Evolutionary conservation across 2,797 vertebrate species (phyloP).

Genomic region (Bradypus variegatus): DNA sequence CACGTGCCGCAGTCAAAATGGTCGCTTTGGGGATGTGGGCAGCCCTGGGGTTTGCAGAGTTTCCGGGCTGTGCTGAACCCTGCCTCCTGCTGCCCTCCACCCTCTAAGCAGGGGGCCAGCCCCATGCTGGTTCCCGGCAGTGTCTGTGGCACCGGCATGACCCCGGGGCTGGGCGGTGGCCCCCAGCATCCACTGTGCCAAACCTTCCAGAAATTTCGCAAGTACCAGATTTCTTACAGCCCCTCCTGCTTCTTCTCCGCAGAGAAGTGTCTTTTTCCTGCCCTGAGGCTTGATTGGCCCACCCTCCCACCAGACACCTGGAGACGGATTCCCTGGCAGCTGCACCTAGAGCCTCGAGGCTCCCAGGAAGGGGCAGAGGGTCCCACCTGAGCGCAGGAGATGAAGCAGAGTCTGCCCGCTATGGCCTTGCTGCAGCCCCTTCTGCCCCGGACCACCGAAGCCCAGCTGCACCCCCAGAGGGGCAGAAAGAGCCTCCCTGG

Average conservation of each 20-base stretch:
- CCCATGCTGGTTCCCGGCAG: neutral
- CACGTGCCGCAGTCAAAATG: neutral
- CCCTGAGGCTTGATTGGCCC: neutral
- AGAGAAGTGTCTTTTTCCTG: neutral
- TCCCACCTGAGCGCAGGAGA: neutral
- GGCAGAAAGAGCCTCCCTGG: neutral
- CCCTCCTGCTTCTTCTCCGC: neutral
- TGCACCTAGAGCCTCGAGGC: neutral
- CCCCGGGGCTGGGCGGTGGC: neutral
- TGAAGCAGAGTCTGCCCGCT: too few species aligned
- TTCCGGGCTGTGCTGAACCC: neutral
- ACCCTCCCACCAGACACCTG: neutral
- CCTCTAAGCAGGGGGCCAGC: neutral
- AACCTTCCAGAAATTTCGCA: neutral
- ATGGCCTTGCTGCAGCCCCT: fast-evolving
- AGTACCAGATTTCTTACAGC: too few species aligned
- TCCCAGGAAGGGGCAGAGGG: neutral
- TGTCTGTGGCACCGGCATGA: neutral
- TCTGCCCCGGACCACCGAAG: neutral
- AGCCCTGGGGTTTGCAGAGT: neutral
- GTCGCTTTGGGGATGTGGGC: neutral
- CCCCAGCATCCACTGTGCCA: neutral
- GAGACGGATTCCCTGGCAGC: neutral
- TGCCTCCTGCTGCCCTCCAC: too few species aligned
- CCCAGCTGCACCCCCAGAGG: neutral